Base-by-base conservation (phyloP, 2,113 vertebrate genomes). In the Tychaedon coryphoeus region DNA sequence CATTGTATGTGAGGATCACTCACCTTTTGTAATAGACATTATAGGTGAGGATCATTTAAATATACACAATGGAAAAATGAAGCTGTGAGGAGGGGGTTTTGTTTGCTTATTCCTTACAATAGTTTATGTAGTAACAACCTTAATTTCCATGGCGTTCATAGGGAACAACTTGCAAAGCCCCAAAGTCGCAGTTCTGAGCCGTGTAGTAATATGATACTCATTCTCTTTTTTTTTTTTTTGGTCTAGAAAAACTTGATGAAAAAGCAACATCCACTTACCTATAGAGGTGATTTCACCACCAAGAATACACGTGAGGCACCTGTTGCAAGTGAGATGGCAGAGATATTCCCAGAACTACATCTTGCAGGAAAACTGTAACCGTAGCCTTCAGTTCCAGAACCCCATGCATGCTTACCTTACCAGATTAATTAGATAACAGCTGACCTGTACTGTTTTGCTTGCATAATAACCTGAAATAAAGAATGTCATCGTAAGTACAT, bases 401-500 rank as follows among this genome's bases (percentile, higher is more conserved):
- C 9, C 10, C 7, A 4, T 40, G 75, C 69, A 80, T 78, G 26
- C 34, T 88, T 72, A 53, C 19, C 86, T 77, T 26, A 64, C 20
- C 38, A 61, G 16, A 23, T 51, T 82, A 72, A 84, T 60, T 47
- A 64, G 20, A 0, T 57, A 53, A 43, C n/a, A 54, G 31, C 12
- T 78, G 50, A 45, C 50, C 28, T 78, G 61, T 42, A 61, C 40
- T 90, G 69, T 70, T 65, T 26, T 74, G 38, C 64, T 89, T 95
- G 20, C 56, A 31, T 56, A 60, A 60, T 67, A 87, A 87, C 26
- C 33, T 60, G 73, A 95, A 95, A 94, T 94, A 94, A 96, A 96
- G 64, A 93, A 88, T 12, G 12, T 54, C 25, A 75, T 38, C 5
- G 40, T 72, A 87, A 67, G 15, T 38, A 56, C 20, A 19, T 16